A percentile compares a stretch with the other conserved stretches of the same genome.
Conservation (phyloP, 2,113 vertebrate species). For the Pelobates fuscus region DNA sequence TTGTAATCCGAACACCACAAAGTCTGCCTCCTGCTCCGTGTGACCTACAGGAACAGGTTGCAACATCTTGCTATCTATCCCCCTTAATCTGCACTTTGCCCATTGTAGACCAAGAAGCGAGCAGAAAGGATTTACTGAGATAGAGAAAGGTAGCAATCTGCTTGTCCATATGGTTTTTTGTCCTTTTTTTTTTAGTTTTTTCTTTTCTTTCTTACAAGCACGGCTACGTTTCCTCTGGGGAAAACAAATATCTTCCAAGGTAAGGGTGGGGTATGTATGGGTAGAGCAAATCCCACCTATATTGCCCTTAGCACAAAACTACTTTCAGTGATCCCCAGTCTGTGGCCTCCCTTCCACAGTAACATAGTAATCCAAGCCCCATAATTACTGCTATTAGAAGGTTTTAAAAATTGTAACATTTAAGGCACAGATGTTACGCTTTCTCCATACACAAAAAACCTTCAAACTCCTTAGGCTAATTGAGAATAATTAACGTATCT, state of each 20-base stretch:
- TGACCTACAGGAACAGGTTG: not conserved
- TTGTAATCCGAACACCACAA: not conserved
- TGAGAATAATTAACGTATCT: too few species aligned
- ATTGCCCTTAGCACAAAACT: constrained; percentile 24
- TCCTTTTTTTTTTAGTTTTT: constrained; percentile 2
- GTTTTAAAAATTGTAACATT: constrained; percentile 18
- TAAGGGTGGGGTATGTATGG: constrained; percentile 9
- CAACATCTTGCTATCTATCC: constrained; percentile 2
- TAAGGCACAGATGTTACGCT: constrained; percentile 22
- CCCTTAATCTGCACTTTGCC: not conserved
- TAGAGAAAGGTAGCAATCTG: constrained; percentile 22
- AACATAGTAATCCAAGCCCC: constrained; percentile 22
- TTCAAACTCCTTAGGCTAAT: constrained; percentile 17
- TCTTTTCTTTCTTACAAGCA: not conserved
- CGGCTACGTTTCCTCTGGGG: constrained; percentile 28
- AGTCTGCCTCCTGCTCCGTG: not conserved
- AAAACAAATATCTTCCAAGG: constrained; percentile 8
- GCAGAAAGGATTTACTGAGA: constrained; percentile 9
- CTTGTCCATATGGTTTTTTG: constrained; percentile 35
- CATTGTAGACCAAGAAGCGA: not conserved
- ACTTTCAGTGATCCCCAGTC: constrained; percentile 13
- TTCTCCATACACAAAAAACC: not conserved
- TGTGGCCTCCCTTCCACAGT: not conserved
- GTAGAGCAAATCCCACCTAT: constrained; percentile 16
- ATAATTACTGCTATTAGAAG: constrained; percentile 38